These are phyloP conservation scores for Grallaria varia DNA, from an alignment of 2,113 vertebrate species.

Conservation along the genomic window DNA sequence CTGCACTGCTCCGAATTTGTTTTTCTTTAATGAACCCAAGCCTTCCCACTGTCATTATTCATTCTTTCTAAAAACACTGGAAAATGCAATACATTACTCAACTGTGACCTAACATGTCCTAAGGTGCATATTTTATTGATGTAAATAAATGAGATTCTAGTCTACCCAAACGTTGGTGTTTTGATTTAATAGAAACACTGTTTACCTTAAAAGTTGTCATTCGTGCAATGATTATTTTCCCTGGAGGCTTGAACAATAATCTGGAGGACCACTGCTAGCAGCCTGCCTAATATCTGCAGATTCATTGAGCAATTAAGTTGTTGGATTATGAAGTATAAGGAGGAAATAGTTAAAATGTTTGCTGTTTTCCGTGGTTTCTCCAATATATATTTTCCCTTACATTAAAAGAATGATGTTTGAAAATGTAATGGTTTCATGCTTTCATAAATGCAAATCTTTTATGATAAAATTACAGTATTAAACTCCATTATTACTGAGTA, in stretches of 20 bases:
- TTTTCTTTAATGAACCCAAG: constrained; percentile 75
- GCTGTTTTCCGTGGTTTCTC: neutral
- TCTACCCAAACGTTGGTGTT: constrained; percentile 44
- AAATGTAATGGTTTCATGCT: neutral
- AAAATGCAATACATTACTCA: constrained; percentile 66
- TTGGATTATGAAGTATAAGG: neutral
- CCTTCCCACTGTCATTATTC: constrained; percentile 68
- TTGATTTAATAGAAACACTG: constrained; percentile 67
- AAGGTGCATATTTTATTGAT: constrained; percentile 72
- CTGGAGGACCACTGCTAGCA: neutral
- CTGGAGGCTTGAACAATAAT: neutral
- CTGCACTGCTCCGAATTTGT: constrained; percentile 60
- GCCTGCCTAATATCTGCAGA: neutral
- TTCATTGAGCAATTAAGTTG: neutral
- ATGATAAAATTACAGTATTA: neutral
- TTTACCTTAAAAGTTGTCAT: constrained; percentile 57
- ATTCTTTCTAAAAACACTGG: constrained; percentile 72
- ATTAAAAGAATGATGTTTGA: neutral
- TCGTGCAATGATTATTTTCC: constrained; percentile 62
- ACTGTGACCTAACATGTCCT: constrained; percentile 54
- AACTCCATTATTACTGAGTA: neutral
- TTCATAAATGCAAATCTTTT: neutral
- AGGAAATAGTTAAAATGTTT: constrained; percentile 10
- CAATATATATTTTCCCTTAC: neutral
- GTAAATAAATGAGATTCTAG: constrained; percentile 72